phyloP scores from a whole-genome alignment of 2,113 vertebrate species.

The Daboia siamensis region DNA sequence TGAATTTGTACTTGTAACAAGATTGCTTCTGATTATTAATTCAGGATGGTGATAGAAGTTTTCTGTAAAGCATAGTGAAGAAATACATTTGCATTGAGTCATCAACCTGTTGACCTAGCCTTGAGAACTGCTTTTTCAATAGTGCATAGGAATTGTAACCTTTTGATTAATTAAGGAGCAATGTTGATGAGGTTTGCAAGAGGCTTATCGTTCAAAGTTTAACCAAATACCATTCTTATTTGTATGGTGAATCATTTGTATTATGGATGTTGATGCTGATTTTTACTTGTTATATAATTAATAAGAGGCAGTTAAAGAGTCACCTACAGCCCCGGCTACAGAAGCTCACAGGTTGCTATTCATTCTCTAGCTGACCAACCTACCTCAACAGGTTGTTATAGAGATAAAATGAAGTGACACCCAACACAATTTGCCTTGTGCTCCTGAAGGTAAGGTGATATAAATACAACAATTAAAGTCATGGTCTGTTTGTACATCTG shows the following conservation, averaged over 20 bases:
- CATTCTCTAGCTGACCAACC: background rate
- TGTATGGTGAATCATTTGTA: background rate
- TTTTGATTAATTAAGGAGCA: background rate
- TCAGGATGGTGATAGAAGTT: background rate
- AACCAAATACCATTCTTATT: background rate
- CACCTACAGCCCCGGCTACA: background rate
- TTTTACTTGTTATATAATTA: background rate
- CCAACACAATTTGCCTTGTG: background rate
- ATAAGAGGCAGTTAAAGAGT: background rate
- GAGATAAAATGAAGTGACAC: background rate
- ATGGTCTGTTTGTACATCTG: background rate
- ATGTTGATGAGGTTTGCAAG: background rate
- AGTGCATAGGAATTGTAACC: background rate
- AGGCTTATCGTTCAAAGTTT: background rate
- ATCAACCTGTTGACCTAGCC: background rate
- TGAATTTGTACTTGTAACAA: background rate
- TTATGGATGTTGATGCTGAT: no score
- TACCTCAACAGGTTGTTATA: background rate
- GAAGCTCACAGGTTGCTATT: background rate
- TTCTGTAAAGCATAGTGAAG: background rate
- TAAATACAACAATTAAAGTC: background rate
- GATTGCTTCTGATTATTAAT: background rate
- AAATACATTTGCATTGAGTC: background rate
- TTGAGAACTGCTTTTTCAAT: background rate
- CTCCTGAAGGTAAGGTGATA: background rate